Evolutionary conservation across 2,797 vertebrate species (phyloP).

Genomic region (Liasis olivaceus): DNA sequence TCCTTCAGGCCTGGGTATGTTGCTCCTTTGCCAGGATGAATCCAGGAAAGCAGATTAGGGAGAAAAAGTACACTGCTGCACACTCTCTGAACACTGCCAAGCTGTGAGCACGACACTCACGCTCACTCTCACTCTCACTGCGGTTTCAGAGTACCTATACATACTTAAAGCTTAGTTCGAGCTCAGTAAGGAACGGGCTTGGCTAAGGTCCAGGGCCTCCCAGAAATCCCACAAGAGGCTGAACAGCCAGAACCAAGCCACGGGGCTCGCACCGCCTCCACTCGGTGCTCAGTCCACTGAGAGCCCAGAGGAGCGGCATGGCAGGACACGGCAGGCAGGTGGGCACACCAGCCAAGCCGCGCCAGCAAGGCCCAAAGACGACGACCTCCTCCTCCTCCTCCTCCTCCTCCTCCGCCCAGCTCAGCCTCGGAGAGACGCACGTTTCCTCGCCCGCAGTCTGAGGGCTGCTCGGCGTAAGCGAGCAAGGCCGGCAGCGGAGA

Average conservation of each 20-base stretch:
- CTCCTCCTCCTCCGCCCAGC: too few species aligned
- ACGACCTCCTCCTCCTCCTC: too few species aligned
- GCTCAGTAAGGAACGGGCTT: not conserved
- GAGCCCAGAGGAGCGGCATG: not conserved
- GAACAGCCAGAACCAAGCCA: not conserved
- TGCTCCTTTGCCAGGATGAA: not conserved
- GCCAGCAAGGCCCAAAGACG: not conserved
- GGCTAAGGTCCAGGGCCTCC: not conserved
- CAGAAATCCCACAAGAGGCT: not conserved
- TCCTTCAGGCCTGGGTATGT: not conserved
- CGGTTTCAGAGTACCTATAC: not conserved
- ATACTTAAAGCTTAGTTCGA: not conserved
- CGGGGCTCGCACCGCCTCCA: not conserved
- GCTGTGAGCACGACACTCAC: not conserved
- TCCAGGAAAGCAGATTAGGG: not conserved
- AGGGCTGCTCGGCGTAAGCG: too few species aligned
- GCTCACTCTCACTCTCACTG: too few species aligned
- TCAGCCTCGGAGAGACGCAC: not conserved
- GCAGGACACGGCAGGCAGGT: not conserved
- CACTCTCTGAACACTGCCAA: not conserved
- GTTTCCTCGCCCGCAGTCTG: not conserved
- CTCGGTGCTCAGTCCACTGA: too few species aligned
- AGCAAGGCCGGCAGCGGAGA: not conserved
- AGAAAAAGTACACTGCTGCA: not conserved
- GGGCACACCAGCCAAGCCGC: not conserved